Evolutionary conservation across 64 coral and sea anemone genomes (phyloP), one percentile per base, ranked within the genome.

Genomic region (Hydrozoanthus tunicans): DNA sequence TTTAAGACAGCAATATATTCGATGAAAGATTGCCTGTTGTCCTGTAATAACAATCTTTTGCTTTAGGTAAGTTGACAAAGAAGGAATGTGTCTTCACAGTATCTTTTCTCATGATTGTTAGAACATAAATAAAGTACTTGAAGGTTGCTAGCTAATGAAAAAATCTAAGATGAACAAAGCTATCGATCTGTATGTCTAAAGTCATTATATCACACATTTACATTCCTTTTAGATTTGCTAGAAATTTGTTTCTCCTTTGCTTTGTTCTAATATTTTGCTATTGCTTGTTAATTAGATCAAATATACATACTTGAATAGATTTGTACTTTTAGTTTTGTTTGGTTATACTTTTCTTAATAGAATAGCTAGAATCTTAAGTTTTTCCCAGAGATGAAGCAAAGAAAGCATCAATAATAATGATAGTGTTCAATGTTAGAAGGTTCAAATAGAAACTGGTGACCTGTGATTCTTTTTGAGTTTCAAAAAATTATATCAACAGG

Each of bases 1-100:
- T 15, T 75, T 60, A 25, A 75, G 20, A 32, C 5, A 58, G 56
- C 10, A 24, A 75, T 59, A 74, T 59, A 25, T 9, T 27, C 5
- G 23, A 60, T 81, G 11, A 53, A 88, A 51, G 4, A 61, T 57
- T 65, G 58, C 23, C 84, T 82, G 56, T 7, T 88, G 57, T 58
- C 6, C 73, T 88, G 23, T 58, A 1, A 60, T 10, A 60, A 73
- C 74, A 26, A 64, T 59, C 61, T 32, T 88, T 17, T 14, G 25
- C 54, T 27, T 60, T 51, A 88, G 84, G 84, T 88, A 75, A 88
- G 84, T 61, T 75, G 57, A 88, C 84, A 88, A 88, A 74, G 24
- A 13, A 88, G 69, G 84, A 88, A 88, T 88, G 84, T 74, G 11
- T 14, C 14, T 83, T 73, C 7, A 86, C 6, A 58, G 12, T 43